phyloP scores from a whole-genome alignment of 2,888 invertebrate species.

The Napeogenes inachia region DNA sequence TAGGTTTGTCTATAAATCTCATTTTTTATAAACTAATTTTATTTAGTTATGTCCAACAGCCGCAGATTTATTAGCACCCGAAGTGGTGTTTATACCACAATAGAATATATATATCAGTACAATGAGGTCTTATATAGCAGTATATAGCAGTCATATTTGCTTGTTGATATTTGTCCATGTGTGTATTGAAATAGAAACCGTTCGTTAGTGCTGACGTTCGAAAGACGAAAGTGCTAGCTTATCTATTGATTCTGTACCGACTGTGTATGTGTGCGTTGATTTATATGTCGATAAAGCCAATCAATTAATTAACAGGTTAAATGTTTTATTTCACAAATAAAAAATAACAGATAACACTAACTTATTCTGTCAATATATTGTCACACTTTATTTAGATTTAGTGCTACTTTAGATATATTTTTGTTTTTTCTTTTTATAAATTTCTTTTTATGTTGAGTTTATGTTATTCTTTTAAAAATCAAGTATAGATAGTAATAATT shows the following conservation, averaged over 20 bases:
- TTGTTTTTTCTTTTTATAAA: too few relatives aligned
- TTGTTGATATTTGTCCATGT: slow-evolving; percentile 3
- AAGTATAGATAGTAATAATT: too few relatives aligned
- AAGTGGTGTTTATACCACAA: slow-evolving; percentile 4
- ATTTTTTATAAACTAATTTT: slow-evolving; percentile 15
- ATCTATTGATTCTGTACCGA: slow-evolving; percentile 18
- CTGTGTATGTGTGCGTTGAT: slow-evolving; percentile 16
- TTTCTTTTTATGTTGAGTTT: too few relatives aligned
- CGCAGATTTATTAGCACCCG: slow-evolving; percentile 17
- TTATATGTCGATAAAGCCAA: slow-evolving; percentile 17
- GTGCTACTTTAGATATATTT: background rate
- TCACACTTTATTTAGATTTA: background rate
- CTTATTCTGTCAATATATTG: background rate
- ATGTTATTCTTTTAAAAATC: too few relatives aligned
- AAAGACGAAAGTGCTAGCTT: slow-evolving; percentile 25
- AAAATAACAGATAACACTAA: slow-evolving; percentile 3
- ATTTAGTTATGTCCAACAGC: slow-evolving; percentile 17
- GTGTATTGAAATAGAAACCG: slow-evolving; percentile 11
- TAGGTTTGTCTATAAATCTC: too few relatives aligned
- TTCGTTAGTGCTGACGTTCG: slow-evolving; percentile 25
- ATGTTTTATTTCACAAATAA: slow-evolving; percentile 8
- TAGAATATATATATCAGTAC: slow-evolving; percentile 2
- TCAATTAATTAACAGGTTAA: slow-evolving; percentile 17
- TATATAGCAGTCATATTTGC: slow-evolving; percentile 4
- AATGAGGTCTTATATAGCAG: slow-evolving; percentile 3